Evolutionary conservation across 2,797 vertebrate species (phyloP), one percentile per base, ranked within the genome.

Genomic region (Clarias laeviceps): DNA sequence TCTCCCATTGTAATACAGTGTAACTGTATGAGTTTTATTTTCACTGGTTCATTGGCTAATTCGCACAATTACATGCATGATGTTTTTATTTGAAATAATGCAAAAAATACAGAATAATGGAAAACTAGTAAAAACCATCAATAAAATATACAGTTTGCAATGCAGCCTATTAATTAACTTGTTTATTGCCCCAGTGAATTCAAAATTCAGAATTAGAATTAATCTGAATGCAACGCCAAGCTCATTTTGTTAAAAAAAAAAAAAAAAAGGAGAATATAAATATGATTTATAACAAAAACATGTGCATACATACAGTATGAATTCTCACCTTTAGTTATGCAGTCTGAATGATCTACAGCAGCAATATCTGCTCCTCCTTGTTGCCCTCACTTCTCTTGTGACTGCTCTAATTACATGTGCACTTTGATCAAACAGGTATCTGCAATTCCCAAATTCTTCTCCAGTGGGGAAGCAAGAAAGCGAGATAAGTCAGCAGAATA

Each of bases 401-500:
- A 80, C 64, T 88, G 79, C 86, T 88, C 80, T 80, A 87, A 87
- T 83, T 87, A 82, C 81, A 86, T 9, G 29, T 57, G 62, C 82
- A 85, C 87, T 90, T 88, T 90, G 87, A 90, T 90, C 89, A 90
- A 59, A 24, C 78, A 85, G 68, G 72, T 82, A 87, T 87, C 62
- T 84, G 82, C 59, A 85, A 45, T 84, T 82, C 73, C 70, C 79
- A 56, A 87, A 82, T 66, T 68, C n/a, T 57, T 76, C 84, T 88
- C 70, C 80, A 79, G 83, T 74, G 83, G 82, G 50, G 11, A 66
- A n/a, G 65, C 5, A 29, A 72, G 59, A 85, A 88, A 66, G 78
- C 20, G 1, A 72, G 68, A 66, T 20, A 68, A 88, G 84, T 86
- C 89, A 88, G 87, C 85, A 87, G 84, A 87, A 89, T 65, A 85